Conservation (phyloP, 1,140 invertebrate species). For the Cydia splendana region DNA sequence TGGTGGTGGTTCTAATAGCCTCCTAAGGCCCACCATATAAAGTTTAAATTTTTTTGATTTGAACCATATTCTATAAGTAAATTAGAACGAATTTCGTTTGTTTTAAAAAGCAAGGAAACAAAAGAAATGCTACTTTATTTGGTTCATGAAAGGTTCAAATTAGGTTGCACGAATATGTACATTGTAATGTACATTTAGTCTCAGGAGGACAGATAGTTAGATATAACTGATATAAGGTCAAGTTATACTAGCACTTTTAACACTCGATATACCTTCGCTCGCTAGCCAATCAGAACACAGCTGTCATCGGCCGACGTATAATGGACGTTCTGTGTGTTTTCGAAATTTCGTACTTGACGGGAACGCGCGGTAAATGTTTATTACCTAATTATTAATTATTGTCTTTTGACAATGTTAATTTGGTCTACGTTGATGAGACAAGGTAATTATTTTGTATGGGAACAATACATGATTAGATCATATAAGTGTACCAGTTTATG, state of each 20-base stretch:
- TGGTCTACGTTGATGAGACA: conserved; percentile 21
- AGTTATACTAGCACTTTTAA: neutral
- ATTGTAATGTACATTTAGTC: too few relatives aligned
- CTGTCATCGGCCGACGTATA: conserved; percentile 48
- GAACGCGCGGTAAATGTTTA: conserved; percentile 59
- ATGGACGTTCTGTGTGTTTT: conserved; percentile 56
- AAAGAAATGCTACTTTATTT: too few relatives aligned
- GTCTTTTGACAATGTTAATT: conserved; percentile 47
- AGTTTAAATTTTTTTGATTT: too few relatives aligned
- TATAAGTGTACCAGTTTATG: neutral
- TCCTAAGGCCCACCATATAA: too few relatives aligned
- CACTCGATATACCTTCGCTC: neutral
- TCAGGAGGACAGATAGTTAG: too few relatives aligned
- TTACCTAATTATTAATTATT: conserved; percentile 64
- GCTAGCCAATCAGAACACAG: conserved; percentile 36
- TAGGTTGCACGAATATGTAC: too few relatives aligned
- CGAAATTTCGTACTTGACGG: conserved; percentile 60
- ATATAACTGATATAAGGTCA: neutral
- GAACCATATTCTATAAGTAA: too few relatives aligned
- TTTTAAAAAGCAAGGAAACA: too few relatives aligned
- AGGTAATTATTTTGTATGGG: conserved; percentile 1
- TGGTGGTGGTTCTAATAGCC: too few relatives aligned
- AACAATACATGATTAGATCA: neutral
- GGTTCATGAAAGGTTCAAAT: too few relatives aligned
- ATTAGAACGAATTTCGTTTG: too few relatives aligned